These are phyloP conservation scores for Phallusia fumigata DNA, from an alignment of 23 tunicate species.

Conservation along the genomic window DNA sequence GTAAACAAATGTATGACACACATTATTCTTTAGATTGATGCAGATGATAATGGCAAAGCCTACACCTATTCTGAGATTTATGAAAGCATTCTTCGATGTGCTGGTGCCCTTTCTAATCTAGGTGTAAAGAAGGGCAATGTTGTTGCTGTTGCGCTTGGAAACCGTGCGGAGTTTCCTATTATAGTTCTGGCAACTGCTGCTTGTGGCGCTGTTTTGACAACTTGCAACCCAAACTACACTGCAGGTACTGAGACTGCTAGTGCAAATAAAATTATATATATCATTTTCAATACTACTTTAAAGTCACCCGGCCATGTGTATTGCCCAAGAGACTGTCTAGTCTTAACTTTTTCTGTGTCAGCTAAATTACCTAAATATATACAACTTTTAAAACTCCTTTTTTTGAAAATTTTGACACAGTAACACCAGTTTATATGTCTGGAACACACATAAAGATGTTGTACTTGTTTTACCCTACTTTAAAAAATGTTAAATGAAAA, in stretches of 20 bases:
- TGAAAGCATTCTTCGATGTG: constrained; percentile 25
- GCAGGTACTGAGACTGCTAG: constrained; percentile 4
- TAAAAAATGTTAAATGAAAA: no score
- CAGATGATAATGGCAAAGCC: constrained; percentile 5
- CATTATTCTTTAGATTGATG: constrained; percentile 25
- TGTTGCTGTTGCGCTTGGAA: constrained; percentile 40
- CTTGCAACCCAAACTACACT: constrained; percentile 53
- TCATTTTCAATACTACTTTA: not conserved
- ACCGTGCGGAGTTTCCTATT: constrained; percentile 32
- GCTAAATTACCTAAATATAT: no score
- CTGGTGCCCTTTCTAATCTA: constrained; percentile 28
- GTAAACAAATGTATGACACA: no score
- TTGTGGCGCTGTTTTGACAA: constrained; percentile 41
- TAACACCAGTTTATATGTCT: no score
- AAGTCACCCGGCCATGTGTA: not conserved
- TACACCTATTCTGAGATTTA: constrained; percentile 30
- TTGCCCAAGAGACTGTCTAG: no score
- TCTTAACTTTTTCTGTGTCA: no score
- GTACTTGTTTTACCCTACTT: no score
- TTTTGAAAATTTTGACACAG: no score
- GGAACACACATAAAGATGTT: no score
- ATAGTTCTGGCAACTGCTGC: constrained; percentile 36
- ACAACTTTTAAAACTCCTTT: no score
- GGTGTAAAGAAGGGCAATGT: constrained; percentile 54
- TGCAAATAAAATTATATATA: not conserved